Evolutionary conservation across 2,113 vertebrate species (phyloP).

Genomic region (Brachyhypopomus gauderio): DNA sequence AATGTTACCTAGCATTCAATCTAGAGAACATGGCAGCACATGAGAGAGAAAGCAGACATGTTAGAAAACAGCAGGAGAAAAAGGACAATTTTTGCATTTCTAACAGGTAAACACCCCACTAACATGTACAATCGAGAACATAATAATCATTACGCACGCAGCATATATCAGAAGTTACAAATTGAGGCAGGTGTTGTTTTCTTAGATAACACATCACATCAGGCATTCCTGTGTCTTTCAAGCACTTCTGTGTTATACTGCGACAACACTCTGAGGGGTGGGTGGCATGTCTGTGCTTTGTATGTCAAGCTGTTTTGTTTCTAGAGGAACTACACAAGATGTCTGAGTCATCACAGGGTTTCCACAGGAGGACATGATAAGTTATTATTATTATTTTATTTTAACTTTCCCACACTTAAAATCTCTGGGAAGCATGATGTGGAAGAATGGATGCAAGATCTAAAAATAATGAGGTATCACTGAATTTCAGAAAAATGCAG

Average conservation of each 20-base stretch:
- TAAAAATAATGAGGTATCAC: no score
- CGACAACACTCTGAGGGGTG: background rate
- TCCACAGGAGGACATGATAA: background rate
- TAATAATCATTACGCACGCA: background rate
- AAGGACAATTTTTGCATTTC: background rate
- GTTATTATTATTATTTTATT: no score
- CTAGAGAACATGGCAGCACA: constrained; percentile 58
- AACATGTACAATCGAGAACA: background rate
- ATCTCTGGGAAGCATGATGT: no score
- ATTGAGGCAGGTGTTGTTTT: background rate
- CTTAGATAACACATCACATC: background rate
- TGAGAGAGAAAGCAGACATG: constrained; percentile 47
- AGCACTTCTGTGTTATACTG: background rate
- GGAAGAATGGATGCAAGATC: no score
- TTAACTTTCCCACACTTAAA: no score
- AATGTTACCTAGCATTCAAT: constrained; percentile 54
- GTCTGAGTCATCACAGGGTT: background rate
- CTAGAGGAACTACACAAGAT: background rate
- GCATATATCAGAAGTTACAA: background rate
- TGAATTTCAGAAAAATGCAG: no score
- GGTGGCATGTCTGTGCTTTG: constrained; percentile 13
- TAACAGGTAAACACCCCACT: background rate
- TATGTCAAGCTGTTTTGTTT: background rate
- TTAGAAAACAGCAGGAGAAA: constrained; percentile 34
- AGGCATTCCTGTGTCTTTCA: no score